phyloP scores from a whole-genome alignment of 2,113 vertebrate species.

The Brachypodius melanocephalos region DNA sequence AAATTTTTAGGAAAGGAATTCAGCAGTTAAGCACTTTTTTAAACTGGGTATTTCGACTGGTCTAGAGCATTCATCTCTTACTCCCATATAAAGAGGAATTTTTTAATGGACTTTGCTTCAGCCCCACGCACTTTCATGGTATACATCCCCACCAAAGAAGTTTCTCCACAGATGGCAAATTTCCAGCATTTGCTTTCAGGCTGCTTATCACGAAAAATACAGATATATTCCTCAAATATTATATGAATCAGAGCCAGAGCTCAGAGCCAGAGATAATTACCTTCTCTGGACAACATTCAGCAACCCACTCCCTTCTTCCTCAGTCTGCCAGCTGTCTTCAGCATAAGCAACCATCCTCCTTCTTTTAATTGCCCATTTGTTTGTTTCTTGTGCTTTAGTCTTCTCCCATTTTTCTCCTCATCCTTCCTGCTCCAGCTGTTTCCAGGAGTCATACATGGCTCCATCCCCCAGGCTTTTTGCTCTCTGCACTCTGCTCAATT shows the following conservation, averaged over 20 bases:
- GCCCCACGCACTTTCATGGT: neutral
- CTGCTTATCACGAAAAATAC: conserved; percentile 23
- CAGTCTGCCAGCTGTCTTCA: neutral
- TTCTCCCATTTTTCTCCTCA: neutral
- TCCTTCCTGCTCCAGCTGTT: neutral
- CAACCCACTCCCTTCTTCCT: neutral
- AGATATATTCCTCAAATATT: conserved; percentile 44
- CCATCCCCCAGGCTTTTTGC: neutral
- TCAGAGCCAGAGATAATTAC: conserved; percentile 27
- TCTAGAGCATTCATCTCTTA: neutral
- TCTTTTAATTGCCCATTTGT: neutral
- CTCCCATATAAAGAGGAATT: neutral
- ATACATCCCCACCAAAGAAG: neutral
- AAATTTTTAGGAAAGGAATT: neutral
- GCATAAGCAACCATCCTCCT: neutral
- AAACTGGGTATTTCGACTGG: neutral
- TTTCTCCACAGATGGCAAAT: neutral
- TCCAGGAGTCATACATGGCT: neutral
- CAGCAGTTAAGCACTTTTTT: neutral
- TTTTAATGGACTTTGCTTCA: conserved; percentile 5
- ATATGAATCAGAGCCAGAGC: neutral
- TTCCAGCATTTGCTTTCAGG: conserved; percentile 32
- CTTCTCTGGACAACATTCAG: conserved; percentile 14
- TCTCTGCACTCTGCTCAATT: neutral
- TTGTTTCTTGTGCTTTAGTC: neutral